Evolutionary conservation across 2,113 vertebrate genomes (phyloP).

Genomic region (Mirza zaza): DNA sequence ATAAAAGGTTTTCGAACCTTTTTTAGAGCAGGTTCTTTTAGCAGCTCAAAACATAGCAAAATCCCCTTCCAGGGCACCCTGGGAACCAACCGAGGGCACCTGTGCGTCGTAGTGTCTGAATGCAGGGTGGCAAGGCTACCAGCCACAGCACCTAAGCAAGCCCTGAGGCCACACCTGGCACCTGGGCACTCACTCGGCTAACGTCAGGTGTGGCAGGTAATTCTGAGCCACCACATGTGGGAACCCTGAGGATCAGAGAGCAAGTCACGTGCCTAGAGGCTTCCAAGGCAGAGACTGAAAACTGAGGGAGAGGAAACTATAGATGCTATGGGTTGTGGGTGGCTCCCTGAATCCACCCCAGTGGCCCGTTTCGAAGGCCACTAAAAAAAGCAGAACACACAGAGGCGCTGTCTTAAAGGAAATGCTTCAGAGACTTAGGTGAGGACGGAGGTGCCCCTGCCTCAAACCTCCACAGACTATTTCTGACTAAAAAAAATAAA

Average conservation of each 20-base stretch:
- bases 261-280: accelerated
- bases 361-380: not conserved
- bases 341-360: too few relatives aligned
- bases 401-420: not conserved
- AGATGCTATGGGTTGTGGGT: not conserved
- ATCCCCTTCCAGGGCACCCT: not conserved
- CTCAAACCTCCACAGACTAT: not conserved
- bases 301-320: not conserved
- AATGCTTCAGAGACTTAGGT: not conserved
- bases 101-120: not conserved
- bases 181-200: accelerated
- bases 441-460: not conserved
- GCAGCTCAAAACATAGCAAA: not conserved
- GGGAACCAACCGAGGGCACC: not conserved
- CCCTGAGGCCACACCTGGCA: not conserved
- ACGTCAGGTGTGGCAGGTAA: accelerated
- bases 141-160: accelerated
- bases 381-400: not conserved
- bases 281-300: not conserved
- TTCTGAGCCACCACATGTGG: not conserved
- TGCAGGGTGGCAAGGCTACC: not conserved
- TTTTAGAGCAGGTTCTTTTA: not conserved
- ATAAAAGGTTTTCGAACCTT: not conserved
- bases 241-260: not conserved
- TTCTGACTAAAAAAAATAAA: not conserved